These are phyloP conservation scores for Diarsia rubi DNA, from an alignment of 2,888 invertebrate species.

Conservation along the genomic window DNA sequence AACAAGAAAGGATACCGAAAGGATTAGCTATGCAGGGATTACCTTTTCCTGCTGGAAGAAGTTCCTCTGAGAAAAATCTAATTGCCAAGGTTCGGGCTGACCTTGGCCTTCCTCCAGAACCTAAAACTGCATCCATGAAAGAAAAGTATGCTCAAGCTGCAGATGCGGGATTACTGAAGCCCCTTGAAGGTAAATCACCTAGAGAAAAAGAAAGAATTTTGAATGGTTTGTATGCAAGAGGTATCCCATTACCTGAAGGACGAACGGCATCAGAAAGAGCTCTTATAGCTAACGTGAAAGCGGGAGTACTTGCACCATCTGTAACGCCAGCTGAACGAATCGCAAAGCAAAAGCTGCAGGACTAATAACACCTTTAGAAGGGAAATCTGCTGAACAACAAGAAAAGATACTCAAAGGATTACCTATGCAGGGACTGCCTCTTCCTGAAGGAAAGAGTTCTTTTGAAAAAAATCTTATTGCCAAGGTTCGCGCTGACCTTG, in stretches of 20 bases:
- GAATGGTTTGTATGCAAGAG: slow-evolving; percentile 10
- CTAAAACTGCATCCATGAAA: slow-evolving; percentile 6
- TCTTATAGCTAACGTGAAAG: neutral
- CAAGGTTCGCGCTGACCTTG: slow-evolving; percentile 8
- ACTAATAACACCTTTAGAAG: neutral
- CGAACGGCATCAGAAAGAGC: neutral
- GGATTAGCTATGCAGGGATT: slow-evolving; percentile 7
- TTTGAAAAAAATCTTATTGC: neutral
- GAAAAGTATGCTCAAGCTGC: slow-evolving; percentile 8
- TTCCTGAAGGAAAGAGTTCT: neutral
- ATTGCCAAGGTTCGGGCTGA: slow-evolving; percentile 2
- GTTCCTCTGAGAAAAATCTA: neutral
- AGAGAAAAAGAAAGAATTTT: neutral
- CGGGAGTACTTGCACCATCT: neutral
- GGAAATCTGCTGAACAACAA: neutral
- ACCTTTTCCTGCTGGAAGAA: neutral
- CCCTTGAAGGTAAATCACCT: slow-evolving; percentile 16
- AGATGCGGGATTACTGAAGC: slow-evolving; percentile 1
- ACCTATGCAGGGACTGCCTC: neutral
- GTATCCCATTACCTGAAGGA: slow-evolving; percentile 14
- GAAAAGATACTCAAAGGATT: slow-evolving; percentile 5
- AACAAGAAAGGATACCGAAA: slow-evolving; percentile 1
- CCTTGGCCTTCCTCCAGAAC: slow-evolving; percentile 9
- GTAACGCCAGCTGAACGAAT: neutral
- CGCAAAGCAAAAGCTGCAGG: slow-evolving; percentile 2